Base-by-base conservation (phyloP, 64 coral and sea anemone species). In the Montipora efflorescens region DNA sequence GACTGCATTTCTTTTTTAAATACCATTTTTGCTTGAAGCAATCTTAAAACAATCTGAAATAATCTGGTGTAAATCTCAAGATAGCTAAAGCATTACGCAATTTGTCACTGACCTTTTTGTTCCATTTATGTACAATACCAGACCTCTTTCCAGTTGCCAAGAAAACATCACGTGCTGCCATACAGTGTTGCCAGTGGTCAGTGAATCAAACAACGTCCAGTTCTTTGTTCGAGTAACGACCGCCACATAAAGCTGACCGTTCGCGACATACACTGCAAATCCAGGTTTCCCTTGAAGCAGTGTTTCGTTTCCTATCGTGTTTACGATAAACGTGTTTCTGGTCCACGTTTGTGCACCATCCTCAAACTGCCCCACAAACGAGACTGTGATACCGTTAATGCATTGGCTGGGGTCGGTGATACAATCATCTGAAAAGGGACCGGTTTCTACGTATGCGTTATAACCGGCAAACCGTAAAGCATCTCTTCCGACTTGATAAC, bases 151-250 rank as follows among this genome's bases (percentile, higher is more conserved):
- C 9, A 50, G 82, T 10, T 69, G 90, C 95, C 96, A 97, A 4
- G 93, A 95, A 36, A 97, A 95, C 53, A 86, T 66, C 44, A 97
- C 92, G 49, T 97, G 96, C 52, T 92, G 73, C 96, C 96, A 97
- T n/a, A 51, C 78, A 0, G 12, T 69, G 7, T 25, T 51, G 14
- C 64, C 84, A 48, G 93, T 94, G 4, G 18, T 59, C 16, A 97
- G 47, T 13, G 93, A 66, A 5, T 81, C 64, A 4, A 5, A 20
- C 21, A 83, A 74, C 3, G 43, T 88, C 96, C 96, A 97, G 19
- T 52, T 18, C 59, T 25, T 82, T 15, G 5, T 78, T 28, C 49
- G 79, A 19, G 93, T 95, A 23, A 87, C 22, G 16, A 97, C 74
- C 15, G 80, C 79, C 12, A 87, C 89, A 28, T 84, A n/a, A 1